Evolutionary conservation across 2,888 invertebrate species (phyloP).

Genomic region (Drosophila macrothrix): DNA sequence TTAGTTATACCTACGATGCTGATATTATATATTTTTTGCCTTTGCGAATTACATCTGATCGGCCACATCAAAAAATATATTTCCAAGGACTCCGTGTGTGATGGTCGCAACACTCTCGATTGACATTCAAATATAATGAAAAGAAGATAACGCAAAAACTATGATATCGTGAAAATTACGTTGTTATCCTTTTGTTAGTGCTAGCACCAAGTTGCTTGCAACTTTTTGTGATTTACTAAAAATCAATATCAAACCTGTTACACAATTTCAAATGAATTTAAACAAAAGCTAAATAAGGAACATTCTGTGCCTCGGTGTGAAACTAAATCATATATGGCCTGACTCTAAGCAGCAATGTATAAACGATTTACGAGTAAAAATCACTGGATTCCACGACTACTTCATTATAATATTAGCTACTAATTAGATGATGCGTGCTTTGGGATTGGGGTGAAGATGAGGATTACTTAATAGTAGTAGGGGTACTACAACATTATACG

Average conservation of each 20-base stretch:
- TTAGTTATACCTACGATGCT: slow-evolving; percentile 2
- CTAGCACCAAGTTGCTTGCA: not conserved
- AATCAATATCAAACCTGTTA: slow-evolving; percentile 35
- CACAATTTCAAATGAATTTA: slow-evolving; percentile 32
- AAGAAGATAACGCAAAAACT: not conserved
- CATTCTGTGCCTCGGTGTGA: slow-evolving; percentile 41
- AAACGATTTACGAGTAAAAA: slow-evolving; percentile 40
- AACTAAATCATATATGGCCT: slow-evolving; percentile 38
- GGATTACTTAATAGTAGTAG: slow-evolving; percentile 24
- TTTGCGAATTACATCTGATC: slow-evolving; percentile 1
- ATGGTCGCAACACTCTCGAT: slow-evolving; percentile 4
- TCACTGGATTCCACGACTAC: slow-evolving; percentile 38
- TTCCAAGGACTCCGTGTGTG: not conserved
- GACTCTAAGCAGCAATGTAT: slow-evolving; percentile 15
- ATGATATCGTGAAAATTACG: not conserved
- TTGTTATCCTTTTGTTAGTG: not conserved
- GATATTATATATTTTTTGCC: not conserved
- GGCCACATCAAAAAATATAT: not conserved
- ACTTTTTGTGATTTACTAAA: slow-evolving; percentile 25
- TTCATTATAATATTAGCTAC: slow-evolving; percentile 41
- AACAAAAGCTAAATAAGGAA: slow-evolving; percentile 65
- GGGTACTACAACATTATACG: slow-evolving; percentile 28
- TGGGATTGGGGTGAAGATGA: slow-evolving; percentile 2
- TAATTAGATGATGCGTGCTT: slow-evolving; percentile 9
- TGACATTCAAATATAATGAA: slow-evolving; percentile 3